Base-by-base conservation (phyloP, 2,888 invertebrate genomes). In the Chironomus tentans region DNA sequence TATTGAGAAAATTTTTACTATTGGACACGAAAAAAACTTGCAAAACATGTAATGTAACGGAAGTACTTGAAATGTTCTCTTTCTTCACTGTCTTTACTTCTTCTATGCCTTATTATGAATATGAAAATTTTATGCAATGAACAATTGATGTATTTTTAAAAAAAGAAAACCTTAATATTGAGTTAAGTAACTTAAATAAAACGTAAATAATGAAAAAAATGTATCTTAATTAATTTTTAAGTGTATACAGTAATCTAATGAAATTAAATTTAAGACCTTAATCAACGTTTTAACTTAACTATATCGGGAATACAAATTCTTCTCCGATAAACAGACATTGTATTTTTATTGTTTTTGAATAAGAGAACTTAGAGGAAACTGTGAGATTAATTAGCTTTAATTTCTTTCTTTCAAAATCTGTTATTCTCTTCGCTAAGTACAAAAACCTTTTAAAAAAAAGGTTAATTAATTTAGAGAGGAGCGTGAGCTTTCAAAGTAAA, bases 271-370 rank as follows among this genome's bases (percentile, higher is more conserved):
- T 50, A 62, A 65, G 62, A 68, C 12, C 22, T 71, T 46, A 70
- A 76, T 77, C 70, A 77, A 76, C 77, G 77, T 77, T 77, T 77
- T 77, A 77, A 77, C 71, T 77, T 77, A 76, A 77, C 77, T 48
- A 77, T 71, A 65, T 77, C 76, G 46, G 77, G 77, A 69, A 77
- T 50, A 65, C 61, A 61, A 61, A 65, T 62, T 77, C 61, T 65
- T 74, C 74, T 69, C 71, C 68, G 56, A 70, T 73, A 74, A 46
- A 68, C 56, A 61, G 74, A 71, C 73, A 77, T 48, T 70, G n/a
- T 68, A 21, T 15, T 12, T 47, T 48, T 24, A 72, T 15, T 38
- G 62, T 24, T 72, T 61, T 3, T 24, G 24, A 71, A 38, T 2
- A 38, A 38, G 38, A 38, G 38, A 38, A 38, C 10, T 4, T 56